Base-by-base conservation (phyloP, 2,888 invertebrate species). In the Alloplasta piceator region DNA sequence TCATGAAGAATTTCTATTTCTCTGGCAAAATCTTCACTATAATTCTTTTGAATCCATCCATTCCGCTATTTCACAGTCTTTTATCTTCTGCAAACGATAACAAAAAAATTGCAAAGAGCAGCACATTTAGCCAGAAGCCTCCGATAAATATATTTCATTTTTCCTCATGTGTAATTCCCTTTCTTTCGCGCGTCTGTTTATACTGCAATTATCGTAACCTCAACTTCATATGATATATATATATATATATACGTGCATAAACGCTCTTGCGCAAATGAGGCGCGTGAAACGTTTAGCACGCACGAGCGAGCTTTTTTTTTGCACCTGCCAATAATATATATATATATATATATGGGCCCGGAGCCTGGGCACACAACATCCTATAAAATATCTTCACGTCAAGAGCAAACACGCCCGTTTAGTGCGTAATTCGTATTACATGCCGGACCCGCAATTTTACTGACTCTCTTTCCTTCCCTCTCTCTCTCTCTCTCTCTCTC, bases 161-260 rank as follows among this genome's bases (percentile, higher is more conserved):
- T 64, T 12, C 48, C 55, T 48, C 46, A 26, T 9, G 12, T 16
- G 38, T 52, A 26, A n/a, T 38, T 48, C 41, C 12, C 9, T 5
- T 26, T 6, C 64, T 70, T 70, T 74, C 12, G 26, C 66, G 46
- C 48, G 52, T 43, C 73, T 67, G 63, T 78, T 81, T 78, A 74
- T 78, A 41, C 71, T 43, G 78, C 78, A 78, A 78, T 76, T 81
- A 83, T 73, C 81, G 26, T 26, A 84, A 78, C 78, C 82, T 75
- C 72, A 75, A 50, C 56, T 78, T 80, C 63, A 76, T 76, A 67
- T 46, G 52, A n/a, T 16, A 38, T 52, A 26, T 43, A 61, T n/a
- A 63, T n/a, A 5, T 64, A 41, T 0, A 58, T 10, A 46, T 6
- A 9, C 14, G 12, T 5, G 6, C n/a, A 61, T n/a, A 9, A 70